These are phyloP conservation scores for Spinibarbus caldwelli DNA, from an alignment of 2,797 vertebrate species.

Conservation along the genomic window DNA sequence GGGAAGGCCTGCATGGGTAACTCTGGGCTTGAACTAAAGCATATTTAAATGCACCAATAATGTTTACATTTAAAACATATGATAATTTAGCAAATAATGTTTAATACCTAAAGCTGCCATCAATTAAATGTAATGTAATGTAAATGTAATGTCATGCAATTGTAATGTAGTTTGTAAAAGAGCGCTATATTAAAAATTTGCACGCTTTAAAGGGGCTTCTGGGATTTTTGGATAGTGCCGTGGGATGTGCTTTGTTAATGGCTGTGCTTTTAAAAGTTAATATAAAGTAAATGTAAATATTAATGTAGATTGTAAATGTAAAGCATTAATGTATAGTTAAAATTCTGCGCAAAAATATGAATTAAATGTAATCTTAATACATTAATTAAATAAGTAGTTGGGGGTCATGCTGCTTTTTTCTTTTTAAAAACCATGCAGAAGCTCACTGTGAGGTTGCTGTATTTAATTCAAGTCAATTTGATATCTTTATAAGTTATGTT, in stretches of 20 bases:
- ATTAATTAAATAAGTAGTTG: constrained; percentile 33
- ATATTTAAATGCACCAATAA: constrained; percentile 48
- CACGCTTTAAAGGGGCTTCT: constrained; percentile 68
- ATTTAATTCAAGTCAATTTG: neutral
- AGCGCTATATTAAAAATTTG: constrained; percentile 45
- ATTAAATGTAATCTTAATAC: constrained; percentile 39
- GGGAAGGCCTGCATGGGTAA: constrained; percentile 62
- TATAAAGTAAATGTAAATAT: constrained; percentile 32
- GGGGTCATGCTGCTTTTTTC: constrained; percentile 52
- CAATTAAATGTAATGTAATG: constrained; percentile 32
- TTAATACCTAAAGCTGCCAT: constrained; percentile 18
- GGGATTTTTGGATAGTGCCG: constrained; percentile 69
- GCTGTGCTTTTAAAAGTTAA: constrained; percentile 43
- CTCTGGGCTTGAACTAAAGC: constrained; percentile 59
- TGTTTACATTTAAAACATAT: constrained; percentile 6
- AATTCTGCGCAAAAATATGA: constrained; percentile 27
- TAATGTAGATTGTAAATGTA: constrained; percentile 25
- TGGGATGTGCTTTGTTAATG: constrained; percentile 55
- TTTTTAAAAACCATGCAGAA: constrained; percentile 64
- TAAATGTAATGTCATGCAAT: constrained; percentile 22
- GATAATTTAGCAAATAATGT: constrained; percentile 25
- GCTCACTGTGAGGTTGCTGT: constrained; percentile 63
- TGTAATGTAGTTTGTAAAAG: constrained; percentile 43
- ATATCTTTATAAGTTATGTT: neutral
- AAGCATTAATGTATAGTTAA: constrained; percentile 8